Evolutionary conservation across 2,888 invertebrate genomes (phyloP), one percentile per base, ranked within the genome.

Genomic region (Pristionchus fissidentatus): DNA sequence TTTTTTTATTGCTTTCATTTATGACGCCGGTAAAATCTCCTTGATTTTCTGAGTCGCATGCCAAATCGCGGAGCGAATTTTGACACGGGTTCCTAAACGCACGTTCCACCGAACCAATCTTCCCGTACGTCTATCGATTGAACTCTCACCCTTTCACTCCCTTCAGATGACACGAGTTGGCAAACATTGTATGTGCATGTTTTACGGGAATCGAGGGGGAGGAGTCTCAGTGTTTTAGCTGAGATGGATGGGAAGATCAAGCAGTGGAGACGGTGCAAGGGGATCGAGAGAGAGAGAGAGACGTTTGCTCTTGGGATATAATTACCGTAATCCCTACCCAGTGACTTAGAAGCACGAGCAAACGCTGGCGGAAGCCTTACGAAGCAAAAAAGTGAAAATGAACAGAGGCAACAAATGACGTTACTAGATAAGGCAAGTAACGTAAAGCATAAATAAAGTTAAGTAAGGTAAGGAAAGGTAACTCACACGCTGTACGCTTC

Each of bases 401-500:
- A 41, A n/a, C 38, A 22, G 70, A 43, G 19, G 19, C 29, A 22
- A 57, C n/a, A 19, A 22, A 35, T 5, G 62, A 66, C 19, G 62
- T n/a, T 62, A 1, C 62, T 32, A 62, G 62, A 19, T 38, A 3
- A 38, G n/a, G n/a, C 66, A 66, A 41, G 55, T 4, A 55, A 55
- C n/a, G 55, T 22, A n/a, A 4, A 55, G 8, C 22, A 66, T n/a
- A 29, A 70, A 66, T 41, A 38, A 22, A 38, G 4, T 60, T 15
- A n/a, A n/a, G 62, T 8, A n/a, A 60, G 62, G 26, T 8, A 60
- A 60, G 62, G 62, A n/a, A 60, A n/a, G 62, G 8, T 60, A 15
- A 77, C 75, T 77, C 49, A 77, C 75, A 77, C 49, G 32, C 32
- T 77, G 75, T 77, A 77, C 5, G 38, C 41, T 3, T 57, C 79